These are phyloP conservation scores for Poecilus cupreus DNA, from an alignment of 2,888 invertebrate species.

Conservation along the genomic window DNA sequence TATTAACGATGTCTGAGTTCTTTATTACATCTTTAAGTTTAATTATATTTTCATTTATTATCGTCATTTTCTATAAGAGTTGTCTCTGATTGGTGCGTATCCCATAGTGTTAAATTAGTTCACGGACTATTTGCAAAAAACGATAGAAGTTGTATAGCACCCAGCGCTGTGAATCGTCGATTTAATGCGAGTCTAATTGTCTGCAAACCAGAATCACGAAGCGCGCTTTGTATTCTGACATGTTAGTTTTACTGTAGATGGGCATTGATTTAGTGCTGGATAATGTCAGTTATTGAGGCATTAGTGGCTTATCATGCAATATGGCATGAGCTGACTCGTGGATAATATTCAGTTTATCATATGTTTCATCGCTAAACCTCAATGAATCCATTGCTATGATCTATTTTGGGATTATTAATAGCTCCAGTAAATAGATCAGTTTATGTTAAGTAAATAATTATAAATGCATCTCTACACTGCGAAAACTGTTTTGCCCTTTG, in stretches of 20 bases:
- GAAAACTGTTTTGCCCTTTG: too few species aligned
- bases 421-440: not conserved
- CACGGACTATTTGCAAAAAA: too few species aligned
- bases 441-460: slow-evolving; percentile 10
- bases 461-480: not conserved
- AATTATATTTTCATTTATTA: too few species aligned
- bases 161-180: too few species aligned
- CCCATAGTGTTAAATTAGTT: too few species aligned
- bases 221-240: not conserved
- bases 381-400: not conserved
- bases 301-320: slow-evolving; percentile 22
- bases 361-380: not conserved
- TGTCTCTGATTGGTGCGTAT: too few species aligned
- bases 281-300: slow-evolving; percentile 30
- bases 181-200: not conserved
- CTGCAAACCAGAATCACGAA: not conserved
- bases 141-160: too few species aligned
- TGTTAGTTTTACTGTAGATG: slow-evolving; percentile 15
- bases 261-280: slow-evolving; percentile 6
- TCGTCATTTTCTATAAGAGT: too few species aligned
- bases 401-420: not conserved
- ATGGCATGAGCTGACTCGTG: slow-evolving; percentile 19
- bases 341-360: slow-evolving; percentile 37
- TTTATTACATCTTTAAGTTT: too few species aligned
- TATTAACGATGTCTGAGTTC: too few species aligned